Percentiles rank a stretch among this genome's conserved stretches.
Conservation (phyloP, 1,140 invertebrate species). For the Gryon sp. region DNA sequence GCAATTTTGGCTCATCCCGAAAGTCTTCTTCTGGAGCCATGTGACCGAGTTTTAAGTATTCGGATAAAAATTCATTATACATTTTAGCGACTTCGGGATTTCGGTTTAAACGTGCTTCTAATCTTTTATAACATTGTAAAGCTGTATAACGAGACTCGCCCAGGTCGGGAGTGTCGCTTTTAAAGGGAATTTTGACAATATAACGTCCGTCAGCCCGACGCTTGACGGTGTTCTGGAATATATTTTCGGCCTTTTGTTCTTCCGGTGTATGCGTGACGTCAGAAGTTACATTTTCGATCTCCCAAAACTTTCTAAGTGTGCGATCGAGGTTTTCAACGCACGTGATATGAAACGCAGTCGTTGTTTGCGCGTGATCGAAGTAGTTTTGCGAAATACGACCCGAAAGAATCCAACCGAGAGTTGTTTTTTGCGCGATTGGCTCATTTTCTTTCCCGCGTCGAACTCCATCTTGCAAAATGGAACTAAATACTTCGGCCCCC, state of each 20-base stretch:
- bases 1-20: not conserved
- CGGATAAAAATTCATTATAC: slow-evolving; percentile 15
- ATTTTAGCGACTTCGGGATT: not conserved
- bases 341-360: no score
- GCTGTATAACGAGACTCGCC: not conserved
- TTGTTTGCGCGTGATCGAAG: no score
- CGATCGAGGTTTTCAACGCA: no score
- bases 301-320: no score
- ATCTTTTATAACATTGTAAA: slow-evolving; percentile 1
- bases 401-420: no score
- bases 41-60: slow-evolving; percentile 1
- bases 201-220: no score
- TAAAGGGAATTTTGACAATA: slow-evolving; percentile 9
- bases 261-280: not conserved
- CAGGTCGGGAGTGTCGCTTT: not conserved
- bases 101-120: not conserved
- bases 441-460: no score
- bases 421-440: no score
- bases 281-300: not conserved
- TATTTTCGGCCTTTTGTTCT: not conserved
- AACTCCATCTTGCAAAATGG: no score
- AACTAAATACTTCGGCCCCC: no score
- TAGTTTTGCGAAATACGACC: no score
- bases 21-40: not conserved
- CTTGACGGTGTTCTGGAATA: no score